Conservation (phyloP, 2,797 vertebrate genomes). For the Anguilla obscura region DNA sequence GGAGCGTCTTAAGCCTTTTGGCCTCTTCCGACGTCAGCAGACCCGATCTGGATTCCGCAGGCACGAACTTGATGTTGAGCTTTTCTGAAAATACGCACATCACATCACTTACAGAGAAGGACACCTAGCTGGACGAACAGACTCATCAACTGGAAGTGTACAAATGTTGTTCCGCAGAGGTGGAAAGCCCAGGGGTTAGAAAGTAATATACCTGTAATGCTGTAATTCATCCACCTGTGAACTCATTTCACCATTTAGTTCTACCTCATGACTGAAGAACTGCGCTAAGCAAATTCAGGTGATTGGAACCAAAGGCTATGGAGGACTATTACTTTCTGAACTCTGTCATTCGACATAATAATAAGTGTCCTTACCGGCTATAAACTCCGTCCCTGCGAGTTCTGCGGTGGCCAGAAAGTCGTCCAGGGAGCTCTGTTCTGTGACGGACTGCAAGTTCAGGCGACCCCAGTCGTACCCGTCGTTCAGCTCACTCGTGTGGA, state of each 20-base stretch:
- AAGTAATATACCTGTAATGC: too few species aligned
- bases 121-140: not conserved
- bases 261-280: not conserved
- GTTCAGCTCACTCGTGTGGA: slow-evolving; percentile 87
- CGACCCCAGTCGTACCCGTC: slow-evolving; percentile 88
- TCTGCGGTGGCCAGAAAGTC: slow-evolving; percentile 94
- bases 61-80: slow-evolving; percentile 88
- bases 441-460: slow-evolving; percentile 87
- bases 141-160: not conserved
- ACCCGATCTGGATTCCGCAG: slow-evolving; percentile 78
- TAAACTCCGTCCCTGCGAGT: slow-evolving; percentile 89
- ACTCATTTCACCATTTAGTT: not conserved
- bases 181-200: not conserved
- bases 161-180: not conserved
- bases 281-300: not conserved
- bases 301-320: not conserved
- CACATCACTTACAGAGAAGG: not conserved
- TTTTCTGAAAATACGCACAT: slow-evolving; percentile 76
- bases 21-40: slow-evolving; percentile 82
- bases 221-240: not conserved
- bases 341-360: not conserved
- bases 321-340: not conserved
- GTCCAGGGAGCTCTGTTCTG: slow-evolving; percentile 91
- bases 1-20: slow-evolving; percentile 76
- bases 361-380: slow-evolving; percentile 73